Percentiles rank a stretch among this genome's conserved stretches.
Evolutionary conservation across 2,888 invertebrate genomes (phyloP).

Genomic region (Charanyca ferruginea): DNA sequence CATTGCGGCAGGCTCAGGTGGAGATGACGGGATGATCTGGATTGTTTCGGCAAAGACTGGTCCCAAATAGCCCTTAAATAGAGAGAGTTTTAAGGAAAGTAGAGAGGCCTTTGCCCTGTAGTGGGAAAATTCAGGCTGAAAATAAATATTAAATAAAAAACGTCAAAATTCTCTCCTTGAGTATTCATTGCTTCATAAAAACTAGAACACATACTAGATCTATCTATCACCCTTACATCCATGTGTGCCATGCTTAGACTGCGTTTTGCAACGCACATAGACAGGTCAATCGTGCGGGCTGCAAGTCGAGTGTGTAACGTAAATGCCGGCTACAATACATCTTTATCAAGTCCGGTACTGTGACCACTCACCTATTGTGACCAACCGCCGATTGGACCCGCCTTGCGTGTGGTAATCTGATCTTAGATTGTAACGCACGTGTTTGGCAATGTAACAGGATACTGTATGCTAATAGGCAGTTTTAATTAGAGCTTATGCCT

Average conservation of each 20-base stretch:
- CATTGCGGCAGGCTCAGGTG: too few relatives aligned
- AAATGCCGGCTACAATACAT: conserved; percentile 62
- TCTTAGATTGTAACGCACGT: conserved; percentile 52
- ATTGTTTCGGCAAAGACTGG: too few relatives aligned
- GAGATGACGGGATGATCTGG: too few relatives aligned
- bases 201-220: conserved; percentile 9
- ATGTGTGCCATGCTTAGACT: conserved; percentile 66
- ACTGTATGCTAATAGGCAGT: conserved; percentile 29
- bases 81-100: too few relatives aligned
- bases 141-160: too few relatives aligned
- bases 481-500: conserved; percentile 8
- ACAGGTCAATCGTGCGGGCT: conserved; percentile 82
- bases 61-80: too few relatives aligned
- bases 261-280: conserved; percentile 77
- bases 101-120: too few relatives aligned
- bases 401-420: conserved; percentile 61
- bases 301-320: conserved; percentile 61
- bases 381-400: conserved; percentile 59
- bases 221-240: conserved; percentile 29
- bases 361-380: conserved; percentile 59
- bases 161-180: neutral
- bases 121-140: too few relatives aligned
- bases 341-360: conserved; percentile 64
- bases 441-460: conserved; percentile 58
- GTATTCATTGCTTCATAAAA: conserved; percentile 19